Percentiles rank a stretch among this genome's conserved stretches.
Conservation (phyloP, 1,140 invertebrate species). For the Tenebrio molitor region DNA sequence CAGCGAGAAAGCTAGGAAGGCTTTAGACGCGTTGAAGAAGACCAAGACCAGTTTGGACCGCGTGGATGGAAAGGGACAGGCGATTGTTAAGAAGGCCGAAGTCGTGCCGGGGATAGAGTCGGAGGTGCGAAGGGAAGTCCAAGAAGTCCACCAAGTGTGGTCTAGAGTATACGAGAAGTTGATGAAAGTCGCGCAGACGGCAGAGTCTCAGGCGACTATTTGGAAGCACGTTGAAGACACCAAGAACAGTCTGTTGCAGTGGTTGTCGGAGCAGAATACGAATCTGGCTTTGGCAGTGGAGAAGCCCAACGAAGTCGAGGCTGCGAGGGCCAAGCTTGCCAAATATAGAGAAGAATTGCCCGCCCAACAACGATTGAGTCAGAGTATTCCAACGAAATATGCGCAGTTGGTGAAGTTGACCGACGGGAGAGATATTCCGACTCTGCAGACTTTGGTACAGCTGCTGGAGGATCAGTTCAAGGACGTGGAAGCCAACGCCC, state of each 20-base stretch:
- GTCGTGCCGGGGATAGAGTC: constrained; percentile 81
- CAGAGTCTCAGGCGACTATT: constrained; percentile 89
- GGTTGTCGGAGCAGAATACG: constrained; percentile 86
- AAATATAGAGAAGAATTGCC: constrained; percentile 91
- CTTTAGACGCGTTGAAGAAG: constrained; percentile 80
- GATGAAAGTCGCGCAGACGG: constrained; percentile 79
- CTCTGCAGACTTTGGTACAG: constrained; percentile 77
- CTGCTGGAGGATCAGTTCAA: constrained; percentile 85
- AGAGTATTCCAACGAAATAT: constrained; percentile 83
- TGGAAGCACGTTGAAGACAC: constrained; percentile 93
- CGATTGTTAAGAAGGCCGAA: constrained; percentile 80
- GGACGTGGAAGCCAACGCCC: constrained; percentile 79
- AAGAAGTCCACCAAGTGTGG: constrained; percentile 78
- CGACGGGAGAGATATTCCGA: constrained; percentile 77
- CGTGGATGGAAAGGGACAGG: constrained; percentile 80
- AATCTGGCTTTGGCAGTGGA: constrained; percentile 80
- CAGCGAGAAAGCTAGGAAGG: constrained; percentile 81
- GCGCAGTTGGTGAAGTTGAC: constrained; percentile 86
- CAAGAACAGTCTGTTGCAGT: constrained; percentile 85
- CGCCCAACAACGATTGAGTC: constrained; percentile 79
- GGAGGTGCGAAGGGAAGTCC: constrained; percentile 75
- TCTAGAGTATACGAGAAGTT: constrained; percentile 79
- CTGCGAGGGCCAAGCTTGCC: constrained; percentile 80
- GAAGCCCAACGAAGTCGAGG: constrained; percentile 84
- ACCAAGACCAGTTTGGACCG: constrained; percentile 81